phyloP scores from a whole-genome alignment of 2,113 vertebrate species.

The Fregata magnificens region DNA sequence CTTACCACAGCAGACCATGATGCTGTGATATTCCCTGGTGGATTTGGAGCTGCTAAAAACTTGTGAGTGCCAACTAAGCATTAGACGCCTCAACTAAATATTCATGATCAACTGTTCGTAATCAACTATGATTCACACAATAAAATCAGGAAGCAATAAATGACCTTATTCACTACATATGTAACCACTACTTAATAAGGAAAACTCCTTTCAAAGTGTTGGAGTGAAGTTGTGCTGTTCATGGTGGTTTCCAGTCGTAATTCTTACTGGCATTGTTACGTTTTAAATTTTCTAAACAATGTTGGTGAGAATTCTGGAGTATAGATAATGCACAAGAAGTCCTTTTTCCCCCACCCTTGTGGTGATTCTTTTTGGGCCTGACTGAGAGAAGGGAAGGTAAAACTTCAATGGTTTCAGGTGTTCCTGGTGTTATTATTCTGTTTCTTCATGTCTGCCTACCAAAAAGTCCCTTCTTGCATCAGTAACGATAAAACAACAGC shows the following conservation, averaged over 20 bases:
- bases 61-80: slow-evolving; percentile 68
- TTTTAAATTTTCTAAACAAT: neutral
- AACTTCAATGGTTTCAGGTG: neutral
- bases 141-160: neutral
- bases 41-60: slow-evolving; percentile 95
- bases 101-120: neutral
- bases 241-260: neutral
- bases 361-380: neutral
- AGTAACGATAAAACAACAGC: neutral
- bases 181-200: neutral
- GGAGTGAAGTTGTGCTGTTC: neutral
- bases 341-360: neutral
- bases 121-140: neutral
- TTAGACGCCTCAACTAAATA: neutral
- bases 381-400: neutral
- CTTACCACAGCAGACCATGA: slow-evolving; percentile 80
- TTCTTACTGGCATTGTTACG: neutral
- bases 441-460: neutral
- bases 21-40: slow-evolving; percentile 91
- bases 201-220: neutral
- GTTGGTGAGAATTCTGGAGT: neutral
- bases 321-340: neutral
- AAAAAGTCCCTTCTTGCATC: neutral
- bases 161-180: neutral
- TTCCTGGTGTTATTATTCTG: neutral